Conservation (phyloP, 2,888 invertebrate species). For the Tetramorium bicarinatum region DNA sequence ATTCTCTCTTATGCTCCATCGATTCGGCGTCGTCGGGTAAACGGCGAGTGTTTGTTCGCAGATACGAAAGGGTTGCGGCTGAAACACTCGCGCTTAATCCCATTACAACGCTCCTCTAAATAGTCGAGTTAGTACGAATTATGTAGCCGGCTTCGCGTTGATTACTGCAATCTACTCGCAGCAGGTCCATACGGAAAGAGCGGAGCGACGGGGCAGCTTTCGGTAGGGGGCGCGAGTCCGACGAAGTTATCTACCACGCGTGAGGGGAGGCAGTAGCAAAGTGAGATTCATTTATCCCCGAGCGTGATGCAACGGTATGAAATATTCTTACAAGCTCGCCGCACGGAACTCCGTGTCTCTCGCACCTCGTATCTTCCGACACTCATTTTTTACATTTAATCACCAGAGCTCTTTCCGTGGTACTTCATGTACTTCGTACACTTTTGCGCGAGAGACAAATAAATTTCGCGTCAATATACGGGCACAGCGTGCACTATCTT, state of each 20-base stretch:
- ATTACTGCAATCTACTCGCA: conserved; percentile 57
- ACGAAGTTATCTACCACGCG: conserved; percentile 28
- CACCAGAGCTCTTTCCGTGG: not conserved
- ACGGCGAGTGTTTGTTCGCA: conserved; percentile 35
- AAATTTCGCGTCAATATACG: not conserved
- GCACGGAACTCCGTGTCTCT: not conserved
- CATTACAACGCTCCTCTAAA: conserved; percentile 60
- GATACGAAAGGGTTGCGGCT: conserved; percentile 54
- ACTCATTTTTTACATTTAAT: conserved; percentile 27
- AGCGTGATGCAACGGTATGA: conserved; percentile 21
- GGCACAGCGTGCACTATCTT: not conserved
- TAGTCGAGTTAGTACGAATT: conserved; percentile 61
- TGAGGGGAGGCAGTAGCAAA: conserved; percentile 17
- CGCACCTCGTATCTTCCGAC: not conserved
- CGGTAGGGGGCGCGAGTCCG: conserved; percentile 7
- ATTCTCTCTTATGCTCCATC: not conserved
- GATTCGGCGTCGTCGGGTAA: conserved; percentile 4
- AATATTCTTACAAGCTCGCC: conserved; percentile 36
- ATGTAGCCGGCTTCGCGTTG: conserved; percentile 46
- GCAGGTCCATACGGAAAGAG: conserved; percentile 30
- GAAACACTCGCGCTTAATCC: conserved; percentile 55
- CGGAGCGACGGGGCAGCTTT: conserved; percentile 10
- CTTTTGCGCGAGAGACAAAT: not conserved
- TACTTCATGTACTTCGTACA: not conserved
- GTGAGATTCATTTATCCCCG: conserved; percentile 50